A percentile compares a stretch with the other conserved stretches of the same genome.
These are phyloP conservation scores for Gadopsis bispinosus DNA, from an alignment of 2,797 vertebrate genomes.

Conservation along the genomic window DNA sequence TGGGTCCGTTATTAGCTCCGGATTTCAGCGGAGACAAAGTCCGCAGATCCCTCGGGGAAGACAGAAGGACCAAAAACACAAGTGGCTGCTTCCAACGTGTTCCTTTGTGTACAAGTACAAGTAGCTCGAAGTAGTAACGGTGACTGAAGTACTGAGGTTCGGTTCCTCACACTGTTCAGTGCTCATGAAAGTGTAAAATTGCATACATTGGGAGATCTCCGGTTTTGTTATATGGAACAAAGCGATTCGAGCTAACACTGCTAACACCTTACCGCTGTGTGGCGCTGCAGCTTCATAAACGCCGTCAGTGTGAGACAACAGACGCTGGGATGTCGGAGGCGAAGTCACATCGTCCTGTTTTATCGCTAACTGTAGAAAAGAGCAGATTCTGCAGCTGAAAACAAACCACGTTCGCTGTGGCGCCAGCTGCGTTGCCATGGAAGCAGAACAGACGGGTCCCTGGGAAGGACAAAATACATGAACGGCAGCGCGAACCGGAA, in stretches of 20 bases:
- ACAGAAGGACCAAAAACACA: no score
- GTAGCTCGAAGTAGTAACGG: background rate
- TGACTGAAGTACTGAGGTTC: no score
- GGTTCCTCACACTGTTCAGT: background rate
- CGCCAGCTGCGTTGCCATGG: conserved; percentile 62
- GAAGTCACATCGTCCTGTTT: background rate
- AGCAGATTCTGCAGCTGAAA: background rate
- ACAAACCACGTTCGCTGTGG: background rate
- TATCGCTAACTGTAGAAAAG: background rate
- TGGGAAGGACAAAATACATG: conserved; percentile 28
- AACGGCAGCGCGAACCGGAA: background rate
- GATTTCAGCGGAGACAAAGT: background rate
- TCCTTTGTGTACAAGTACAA: background rate
- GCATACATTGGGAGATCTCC: background rate
- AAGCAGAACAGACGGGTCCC: conserved; percentile 27
- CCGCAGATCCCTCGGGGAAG: background rate
- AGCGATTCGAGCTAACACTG: background rate
- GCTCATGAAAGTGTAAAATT: background rate
- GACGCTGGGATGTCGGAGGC: fast-evolving
- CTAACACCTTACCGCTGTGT: conserved; percentile 11
- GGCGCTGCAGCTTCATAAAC: background rate
- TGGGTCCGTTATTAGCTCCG: no score
- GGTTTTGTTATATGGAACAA: background rate
- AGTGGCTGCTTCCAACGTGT: background rate
- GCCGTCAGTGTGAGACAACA: fast-evolving